phyloP scores from a whole-genome alignment of 2,797 vertebrate species.

The Borostomias antarcticus region DNA sequence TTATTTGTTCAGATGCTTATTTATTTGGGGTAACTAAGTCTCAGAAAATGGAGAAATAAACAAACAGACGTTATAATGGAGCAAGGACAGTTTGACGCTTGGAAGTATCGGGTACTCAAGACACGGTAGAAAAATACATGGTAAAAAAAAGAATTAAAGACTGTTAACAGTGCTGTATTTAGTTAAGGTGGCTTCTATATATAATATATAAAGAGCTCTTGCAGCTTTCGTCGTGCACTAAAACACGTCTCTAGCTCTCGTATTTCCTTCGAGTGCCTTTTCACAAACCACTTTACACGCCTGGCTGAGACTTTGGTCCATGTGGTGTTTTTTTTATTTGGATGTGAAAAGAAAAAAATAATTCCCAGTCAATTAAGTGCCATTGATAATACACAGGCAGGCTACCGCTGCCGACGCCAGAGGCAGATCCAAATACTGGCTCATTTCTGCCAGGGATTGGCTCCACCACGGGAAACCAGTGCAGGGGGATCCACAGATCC shows the following conservation, averaged over 20 bases:
- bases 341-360: constrained; percentile 47
- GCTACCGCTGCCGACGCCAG: constrained; percentile 55
- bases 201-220: constrained; percentile 45
- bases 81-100: neutral
- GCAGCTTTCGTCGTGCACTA: constrained; percentile 31
- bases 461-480: constrained; percentile 66
- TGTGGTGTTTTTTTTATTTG: constrained; percentile 62
- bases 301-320: constrained; percentile 53
- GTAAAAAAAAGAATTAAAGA: constrained; percentile 32
- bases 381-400: constrained; percentile 64
- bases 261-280: constrained; percentile 40
- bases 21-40: neutral
- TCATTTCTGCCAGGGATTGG: constrained; percentile 71
- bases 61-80: neutral
- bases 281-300: constrained; percentile 44
- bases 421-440: constrained; percentile 52
- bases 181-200: constrained; percentile 38
- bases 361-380: constrained; percentile 71
- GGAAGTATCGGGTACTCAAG: neutral
- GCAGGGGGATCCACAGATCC: constrained; percentile 65
- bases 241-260: constrained; percentile 41
- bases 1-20: constrained; percentile 1
- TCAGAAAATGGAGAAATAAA: neutral
- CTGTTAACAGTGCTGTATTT: constrained; percentile 28
- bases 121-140: constrained; percentile 15